Base-by-base conservation (phyloP, 2,888 invertebrate species). In the Schizaphis graminum region DNA sequence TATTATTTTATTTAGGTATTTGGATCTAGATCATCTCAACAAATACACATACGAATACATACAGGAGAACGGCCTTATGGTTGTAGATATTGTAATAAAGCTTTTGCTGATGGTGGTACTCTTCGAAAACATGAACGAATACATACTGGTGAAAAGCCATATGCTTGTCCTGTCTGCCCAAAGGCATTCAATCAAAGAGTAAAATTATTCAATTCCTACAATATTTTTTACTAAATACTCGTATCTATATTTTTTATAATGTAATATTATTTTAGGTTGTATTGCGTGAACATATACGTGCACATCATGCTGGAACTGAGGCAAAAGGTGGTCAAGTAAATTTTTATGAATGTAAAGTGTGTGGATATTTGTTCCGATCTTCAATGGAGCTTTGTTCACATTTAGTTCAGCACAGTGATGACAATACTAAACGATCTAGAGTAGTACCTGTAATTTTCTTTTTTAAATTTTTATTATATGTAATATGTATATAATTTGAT, bases 21-120 rank as follows among this genome's bases (percentile, higher is more conserved):
- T 95, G 98, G 98, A 0, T 98, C 98, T 35, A 95, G 95, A 35
- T 95, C 95, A 44, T 95, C 95, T 47, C 96, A 96, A 24, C 98
- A 98, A 96, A 98, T 98, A 95, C 98, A 98, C 96, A 97, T 98
- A 91, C 97, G 98, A 89, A 98, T 98, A 95, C 98, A 98, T 95
- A 98, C 98, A 0, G 98, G 97, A 8, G 98, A 98, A 96, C 96
- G 98, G 84, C 98, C 98, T 0, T 98, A 98, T 95, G 98, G 98
- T 0, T 98, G 98, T 95, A 97, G 98, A 24, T 98, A 97, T 96
- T 98, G 98, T 95, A 98, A 98, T 98, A 98, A 98, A 95, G 98
- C 98, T 0, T 98, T 98, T 95, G 98, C 98, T 0, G 98, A 98
- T 96, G 98, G 98, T 84, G 98, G 98, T 49, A 98, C 98, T 3